phyloP scores from a whole-genome alignment of 2,888 invertebrate genomes.

The Cistogaster globosa region DNA sequence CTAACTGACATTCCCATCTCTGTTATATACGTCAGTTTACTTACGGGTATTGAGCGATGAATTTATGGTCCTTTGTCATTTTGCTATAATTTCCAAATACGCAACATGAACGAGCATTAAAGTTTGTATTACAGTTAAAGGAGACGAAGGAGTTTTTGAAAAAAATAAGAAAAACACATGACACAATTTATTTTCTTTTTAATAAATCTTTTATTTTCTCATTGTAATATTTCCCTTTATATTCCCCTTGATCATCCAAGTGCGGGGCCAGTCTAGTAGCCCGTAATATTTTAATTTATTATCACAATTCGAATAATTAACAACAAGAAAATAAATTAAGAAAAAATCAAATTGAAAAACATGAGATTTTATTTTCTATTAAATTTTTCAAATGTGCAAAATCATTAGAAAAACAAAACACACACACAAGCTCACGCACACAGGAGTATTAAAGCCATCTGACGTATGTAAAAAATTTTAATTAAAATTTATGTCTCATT shows the following conservation, averaged over 20 bases:
- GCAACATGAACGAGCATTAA: neutral
- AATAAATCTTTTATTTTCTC: slow-evolving; percentile 29
- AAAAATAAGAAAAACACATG: neutral
- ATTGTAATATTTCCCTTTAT: neutral
- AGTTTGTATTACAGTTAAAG: neutral
- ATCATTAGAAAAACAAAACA: slow-evolving; percentile 15
- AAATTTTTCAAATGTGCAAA: slow-evolving; percentile 31
- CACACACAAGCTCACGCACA: neutral
- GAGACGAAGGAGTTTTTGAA: neutral
- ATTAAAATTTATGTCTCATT: slow-evolving; percentile 69
- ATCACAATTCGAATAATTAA: slow-evolving; percentile 27
- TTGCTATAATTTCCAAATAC: neutral
- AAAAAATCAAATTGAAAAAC: slow-evolving; percentile 36
- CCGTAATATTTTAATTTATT: slow-evolving; percentile 2
- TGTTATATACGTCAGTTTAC: too few relatives aligned
- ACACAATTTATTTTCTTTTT: slow-evolving; percentile 29
- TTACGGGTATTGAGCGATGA: neutral
- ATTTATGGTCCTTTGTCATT: slow-evolving; percentile 41
- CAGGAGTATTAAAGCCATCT: neutral
- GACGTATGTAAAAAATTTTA: slow-evolving; percentile 42
- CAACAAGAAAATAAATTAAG: slow-evolving; percentile 34
- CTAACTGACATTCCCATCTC: too few relatives aligned
- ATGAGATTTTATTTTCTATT: slow-evolving; percentile 3
- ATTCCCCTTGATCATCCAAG: neutral
- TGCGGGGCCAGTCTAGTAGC: neutral